These are phyloP conservation scores for Acanthurus leucopareius DNA, from an alignment of 2,797 vertebrate species.

Conservation along the genomic window DNA sequence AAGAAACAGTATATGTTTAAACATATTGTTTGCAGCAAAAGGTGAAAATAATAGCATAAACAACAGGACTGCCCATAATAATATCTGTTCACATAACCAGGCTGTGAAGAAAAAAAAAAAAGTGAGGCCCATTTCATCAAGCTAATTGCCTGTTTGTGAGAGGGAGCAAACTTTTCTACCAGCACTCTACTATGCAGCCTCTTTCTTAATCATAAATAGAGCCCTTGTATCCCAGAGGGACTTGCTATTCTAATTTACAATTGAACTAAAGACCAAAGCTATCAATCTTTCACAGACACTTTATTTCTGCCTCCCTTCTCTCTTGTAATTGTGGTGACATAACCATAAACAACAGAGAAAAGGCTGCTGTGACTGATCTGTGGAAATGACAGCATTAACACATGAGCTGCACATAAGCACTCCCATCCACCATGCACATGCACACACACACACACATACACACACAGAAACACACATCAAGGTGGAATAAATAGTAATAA, in stretches of 20 bases:
- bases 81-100: conserved; percentile 94
- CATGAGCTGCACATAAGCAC: conserved; percentile 71
- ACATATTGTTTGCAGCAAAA: conserved; percentile 85
- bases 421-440: conserved; percentile 26
- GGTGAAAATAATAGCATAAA: conserved; percentile 95
- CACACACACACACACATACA: conserved; percentile 5
- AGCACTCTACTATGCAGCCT: conserved; percentile 95
- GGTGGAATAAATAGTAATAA: conserved; percentile 15
- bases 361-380: conserved; percentile 87
- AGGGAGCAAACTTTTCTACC: conserved; percentile 95
- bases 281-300: conserved; percentile 96
- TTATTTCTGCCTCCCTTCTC: conserved; percentile 81
- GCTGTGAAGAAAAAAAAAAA: conserved; percentile 88
- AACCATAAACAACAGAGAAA: conserved; percentile 89
- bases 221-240: conserved; percentile 95
- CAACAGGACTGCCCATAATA: conserved; percentile 92
- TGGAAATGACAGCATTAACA: conserved; percentile 81
- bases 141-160: conserved; percentile 98
- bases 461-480: conserved; percentile 18
- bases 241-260: conserved; percentile 99
- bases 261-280: conserved; percentile 97
- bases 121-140: conserved; percentile 96
- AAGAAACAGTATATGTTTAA: conserved; percentile 22
- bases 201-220: conserved; percentile 99
- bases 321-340: conserved; percentile 96